A percentile compares a stretch with the other conserved stretches of the same genome.
Evolutionary conservation across 2,113 vertebrate genomes (phyloP).

Genomic region (Pedetes capensis): DNA sequence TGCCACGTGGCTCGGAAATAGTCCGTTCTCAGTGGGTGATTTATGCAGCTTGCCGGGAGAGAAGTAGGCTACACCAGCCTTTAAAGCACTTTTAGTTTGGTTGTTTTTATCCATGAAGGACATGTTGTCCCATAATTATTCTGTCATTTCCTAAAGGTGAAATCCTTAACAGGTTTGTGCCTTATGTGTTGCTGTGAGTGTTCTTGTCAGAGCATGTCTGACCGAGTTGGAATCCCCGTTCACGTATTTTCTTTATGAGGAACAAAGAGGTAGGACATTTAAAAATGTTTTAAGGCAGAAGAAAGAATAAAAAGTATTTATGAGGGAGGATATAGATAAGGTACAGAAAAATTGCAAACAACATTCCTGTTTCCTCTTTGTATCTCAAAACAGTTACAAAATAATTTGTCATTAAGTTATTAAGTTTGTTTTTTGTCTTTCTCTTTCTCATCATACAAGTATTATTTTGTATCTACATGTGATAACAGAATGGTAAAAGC

Average conservation of each 20-base stretch:
- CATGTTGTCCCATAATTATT: slow-evolving; percentile 86
- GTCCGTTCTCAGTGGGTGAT: slow-evolving; percentile 79
- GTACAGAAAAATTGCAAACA: slow-evolving; percentile 26
- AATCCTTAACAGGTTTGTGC: slow-evolving; percentile 81
- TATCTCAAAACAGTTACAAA: slow-evolving; percentile 35
- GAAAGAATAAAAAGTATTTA: slow-evolving; percentile 8
- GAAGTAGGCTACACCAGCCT: slow-evolving; percentile 83
- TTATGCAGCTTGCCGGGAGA: slow-evolving; percentile 83
- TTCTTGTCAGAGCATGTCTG: slow-evolving; percentile 76
- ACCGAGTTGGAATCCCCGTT: slow-evolving; percentile 72
- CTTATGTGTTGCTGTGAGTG: slow-evolving; percentile 69
- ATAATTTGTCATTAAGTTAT: slow-evolving; percentile 47
- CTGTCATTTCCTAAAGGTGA: slow-evolving; percentile 86
- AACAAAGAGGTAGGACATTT: slow-evolving; percentile 76
- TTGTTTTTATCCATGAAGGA: slow-evolving; percentile 86
- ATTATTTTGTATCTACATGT: slow-evolving; percentile 65
- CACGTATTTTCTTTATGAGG: slow-evolving; percentile 68
- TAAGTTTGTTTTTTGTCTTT: not conserved
- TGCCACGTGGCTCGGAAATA: slow-evolving; percentile 61
- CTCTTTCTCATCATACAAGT: slow-evolving; percentile 39
- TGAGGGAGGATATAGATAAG: slow-evolving; percentile 58
- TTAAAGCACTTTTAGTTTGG: slow-evolving; percentile 84
- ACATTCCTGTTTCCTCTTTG: slow-evolving; percentile 34
- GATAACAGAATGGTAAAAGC: slow-evolving; percentile 65
- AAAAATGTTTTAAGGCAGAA: slow-evolving; percentile 75